Evolutionary conservation across 2,797 vertebrate genomes (phyloP).

Genomic region (Odontamblyopus rebecca): DNA sequence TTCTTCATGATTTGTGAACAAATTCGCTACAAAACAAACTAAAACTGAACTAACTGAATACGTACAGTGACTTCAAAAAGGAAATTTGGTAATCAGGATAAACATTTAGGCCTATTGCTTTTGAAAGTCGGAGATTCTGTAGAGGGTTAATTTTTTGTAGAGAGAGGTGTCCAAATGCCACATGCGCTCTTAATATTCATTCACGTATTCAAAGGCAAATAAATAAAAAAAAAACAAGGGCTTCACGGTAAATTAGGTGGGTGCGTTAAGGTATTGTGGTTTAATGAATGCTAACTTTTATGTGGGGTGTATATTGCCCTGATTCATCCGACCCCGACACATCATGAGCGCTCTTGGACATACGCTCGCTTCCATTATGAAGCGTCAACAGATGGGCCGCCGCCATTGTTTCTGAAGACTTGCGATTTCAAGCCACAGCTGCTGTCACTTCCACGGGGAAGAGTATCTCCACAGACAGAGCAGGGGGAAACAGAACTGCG

Average conservation of each 20-base stretch:
- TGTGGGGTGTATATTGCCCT: constrained; percentile 92
- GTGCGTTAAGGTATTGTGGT: constrained; percentile 87
- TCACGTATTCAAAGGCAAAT: constrained; percentile 81
- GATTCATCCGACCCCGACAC: constrained; percentile 81
- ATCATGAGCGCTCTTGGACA: constrained; percentile 88
- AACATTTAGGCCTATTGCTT: constrained; percentile 21
- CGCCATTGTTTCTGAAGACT: constrained; percentile 83
- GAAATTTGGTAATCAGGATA: background rate
- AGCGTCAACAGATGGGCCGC: constrained; percentile 95
- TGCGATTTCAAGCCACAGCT: constrained; percentile 94
- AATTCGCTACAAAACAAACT: constrained; percentile 3
- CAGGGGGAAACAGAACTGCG: constrained; percentile 52
- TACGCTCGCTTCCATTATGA: constrained; percentile 87
- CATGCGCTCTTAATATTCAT: constrained; percentile 79
- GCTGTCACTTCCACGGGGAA: constrained; percentile 85
- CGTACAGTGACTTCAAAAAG: constrained; percentile 18
- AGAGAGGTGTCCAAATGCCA: constrained; percentile 79
- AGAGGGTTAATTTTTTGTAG: constrained; percentile 50
- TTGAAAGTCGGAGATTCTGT: constrained; percentile 32
- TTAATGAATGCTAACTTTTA: constrained; percentile 89
- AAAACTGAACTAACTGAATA: background rate
- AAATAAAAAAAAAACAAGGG: constrained; percentile 81
- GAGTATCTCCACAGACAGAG: constrained; percentile 46
- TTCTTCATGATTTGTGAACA: constrained; percentile 17
- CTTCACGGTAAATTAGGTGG: constrained; percentile 80